Base-by-base conservation (phyloP, 2,888 invertebrate species). In the Leptinotarsa haldemani region DNA sequence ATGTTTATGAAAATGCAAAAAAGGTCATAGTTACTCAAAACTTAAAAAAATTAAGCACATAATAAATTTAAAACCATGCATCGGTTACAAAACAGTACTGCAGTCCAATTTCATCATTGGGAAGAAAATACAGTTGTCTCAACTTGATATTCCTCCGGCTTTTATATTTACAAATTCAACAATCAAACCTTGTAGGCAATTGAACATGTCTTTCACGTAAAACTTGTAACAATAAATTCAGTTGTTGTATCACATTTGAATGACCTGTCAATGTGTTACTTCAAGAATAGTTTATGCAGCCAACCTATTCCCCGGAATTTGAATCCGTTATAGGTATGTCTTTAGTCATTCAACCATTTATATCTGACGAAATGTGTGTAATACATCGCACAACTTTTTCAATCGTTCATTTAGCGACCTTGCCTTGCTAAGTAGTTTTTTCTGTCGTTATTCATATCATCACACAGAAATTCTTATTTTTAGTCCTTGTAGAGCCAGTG, bases 191-290 rank as follows among this genome's bases (percentile, higher is more conserved):
- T n/a, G n/a, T 50, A 13, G 9, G n/a, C 40, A 16, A 61, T 16
- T 61, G 16, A n/a, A 7, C 18, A 61, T 61, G n/a, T 61, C 52
- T 46, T 16, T 68, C 68, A 68, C 68, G 68, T 68, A 68, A 15
- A 53, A 48, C 56, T 20, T 58, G 56, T 68, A 68, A 58, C 68
- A 68, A 56, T 68, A 68, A 56, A 52, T 68, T 56, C 40, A 68
- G 61, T 40, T 58, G 58, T 67, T 56, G 68, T 56, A 68, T 56
- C 46, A 56, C 68, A 68, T 68, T 53, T 47, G n/a, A 30, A 61
- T 61, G 61, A 40, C 40, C 12, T 61, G 52, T 68, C 47, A 12
- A 46, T n/a, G 40, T 16, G 67, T 30, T 67, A 67, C 67, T 67
- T 53, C 4, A 18, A 67, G 40, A 40, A 67, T 47, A 18, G 53